Percentiles rank a stretch among this genome's conserved stretches.
Evolutionary conservation across 2,888 invertebrate species (phyloP).

Genomic region (Tholera decimalis): DNA sequence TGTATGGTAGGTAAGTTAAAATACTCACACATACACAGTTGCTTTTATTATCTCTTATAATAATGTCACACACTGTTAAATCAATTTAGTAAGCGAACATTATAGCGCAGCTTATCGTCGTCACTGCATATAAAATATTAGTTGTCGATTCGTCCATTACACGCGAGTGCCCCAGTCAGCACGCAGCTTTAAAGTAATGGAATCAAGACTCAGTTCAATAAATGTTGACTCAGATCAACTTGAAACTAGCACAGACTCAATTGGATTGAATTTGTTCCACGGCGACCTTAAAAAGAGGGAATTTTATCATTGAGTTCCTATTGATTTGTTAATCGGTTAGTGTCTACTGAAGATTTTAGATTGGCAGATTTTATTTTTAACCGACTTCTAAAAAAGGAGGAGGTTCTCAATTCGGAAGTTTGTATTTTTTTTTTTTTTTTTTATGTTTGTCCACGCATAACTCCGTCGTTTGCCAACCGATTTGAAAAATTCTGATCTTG

Average conservation of each 20-base stretch:
- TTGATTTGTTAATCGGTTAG: slow-evolving; percentile 31
- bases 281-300: slow-evolving; percentile 8
- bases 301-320: slow-evolving; percentile 3
- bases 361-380: no score
- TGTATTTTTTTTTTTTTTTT: no score
- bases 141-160: slow-evolving; percentile 35
- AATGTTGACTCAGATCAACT: slow-evolving; percentile 56
- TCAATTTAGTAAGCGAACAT: slow-evolving; percentile 5
- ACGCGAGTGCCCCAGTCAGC: slow-evolving; percentile 44
- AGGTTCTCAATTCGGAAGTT: no score
- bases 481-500: no score
- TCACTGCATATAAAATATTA: slow-evolving; percentile 33
- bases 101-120: slow-evolving; percentile 6
- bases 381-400: no score
- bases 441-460: no score
- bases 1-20: background rate
- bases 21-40: background rate
- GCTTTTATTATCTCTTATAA: no score
- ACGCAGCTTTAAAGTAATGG: slow-evolving; percentile 51
- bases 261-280: slow-evolving; percentile 46
- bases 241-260: slow-evolving; percentile 53
- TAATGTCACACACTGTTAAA: background rate
- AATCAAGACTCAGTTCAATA: slow-evolving; percentile 56
- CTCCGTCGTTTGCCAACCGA: no score
- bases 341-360: background rate